Conservation (phyloP, 1,140 invertebrate genomes). For the Stratiolaelaps scimitus region DNA sequence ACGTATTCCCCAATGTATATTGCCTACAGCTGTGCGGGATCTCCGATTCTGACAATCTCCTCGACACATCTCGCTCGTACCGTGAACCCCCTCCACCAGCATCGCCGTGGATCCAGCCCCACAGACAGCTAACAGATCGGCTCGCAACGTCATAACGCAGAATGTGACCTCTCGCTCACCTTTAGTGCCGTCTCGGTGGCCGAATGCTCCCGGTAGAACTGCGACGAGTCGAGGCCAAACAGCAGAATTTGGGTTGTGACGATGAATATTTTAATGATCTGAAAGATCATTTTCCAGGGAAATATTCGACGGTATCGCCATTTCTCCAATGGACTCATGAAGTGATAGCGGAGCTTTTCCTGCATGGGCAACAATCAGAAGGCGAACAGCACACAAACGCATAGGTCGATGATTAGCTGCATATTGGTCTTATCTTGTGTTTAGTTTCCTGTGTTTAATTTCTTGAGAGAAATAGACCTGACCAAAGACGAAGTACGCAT, state of each 20-base stretch:
- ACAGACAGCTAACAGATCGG: too few relatives aligned
- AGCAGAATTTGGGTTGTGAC: slow-evolving; percentile 81
- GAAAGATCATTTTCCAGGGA: slow-evolving; percentile 88
- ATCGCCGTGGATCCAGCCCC: too few relatives aligned
- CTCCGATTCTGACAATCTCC: too few relatives aligned
- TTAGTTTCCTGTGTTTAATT: neutral
- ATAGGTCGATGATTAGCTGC: too few relatives aligned
- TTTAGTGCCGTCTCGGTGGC: slow-evolving; percentile 32
- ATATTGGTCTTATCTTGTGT: too few relatives aligned
- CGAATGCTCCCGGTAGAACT: slow-evolving; percentile 35
- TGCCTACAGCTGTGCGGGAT: too few relatives aligned
- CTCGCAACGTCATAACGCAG: too few relatives aligned
- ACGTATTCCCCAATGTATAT: too few relatives aligned
- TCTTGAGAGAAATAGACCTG: neutral
- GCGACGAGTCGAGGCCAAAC: slow-evolving; percentile 81
- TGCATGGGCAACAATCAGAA: slow-evolving; percentile 44
- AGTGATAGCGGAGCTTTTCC: slow-evolving; percentile 78
- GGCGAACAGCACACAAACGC: too few relatives aligned
- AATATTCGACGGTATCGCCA: slow-evolving; percentile 78
- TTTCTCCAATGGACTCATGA: slow-evolving; percentile 98
- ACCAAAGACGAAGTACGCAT: neutral
- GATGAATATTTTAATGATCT: slow-evolving; percentile 87
- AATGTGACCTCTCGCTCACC: neutral
- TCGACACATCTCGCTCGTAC: too few relatives aligned
- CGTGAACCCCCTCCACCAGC: too few relatives aligned